phyloP scores from a whole-genome alignment of 2,113 vertebrate species.

The Xenopus borealis region DNA sequence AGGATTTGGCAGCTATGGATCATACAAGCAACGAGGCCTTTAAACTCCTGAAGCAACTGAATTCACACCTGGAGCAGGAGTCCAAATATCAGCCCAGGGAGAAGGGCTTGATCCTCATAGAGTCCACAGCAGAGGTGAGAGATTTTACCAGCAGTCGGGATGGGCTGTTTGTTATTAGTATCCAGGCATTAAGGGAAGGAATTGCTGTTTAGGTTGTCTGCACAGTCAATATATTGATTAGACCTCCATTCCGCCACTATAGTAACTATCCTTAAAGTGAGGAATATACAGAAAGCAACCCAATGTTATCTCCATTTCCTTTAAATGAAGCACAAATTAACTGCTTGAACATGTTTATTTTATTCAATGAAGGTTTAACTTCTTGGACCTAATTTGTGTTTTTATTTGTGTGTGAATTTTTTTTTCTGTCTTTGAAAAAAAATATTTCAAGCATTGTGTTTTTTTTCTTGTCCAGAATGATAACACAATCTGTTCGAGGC shows the following conservation, averaged over 20 bases:
- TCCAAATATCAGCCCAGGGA: conserved; percentile 80
- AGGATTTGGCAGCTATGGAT: conserved; percentile 55
- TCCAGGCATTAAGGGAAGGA: background rate
- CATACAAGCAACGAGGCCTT: conserved; percentile 72
- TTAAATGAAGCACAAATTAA: too few relatives aligned
- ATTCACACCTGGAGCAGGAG: conserved; percentile 82
- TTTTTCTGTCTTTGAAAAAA: too few relatives aligned
- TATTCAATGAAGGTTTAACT: too few relatives aligned
- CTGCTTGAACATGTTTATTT: too few relatives aligned
- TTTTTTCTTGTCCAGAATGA: conserved; percentile 64
- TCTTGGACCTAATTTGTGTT: too few relatives aligned
- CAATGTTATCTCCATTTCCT: too few relatives aligned
- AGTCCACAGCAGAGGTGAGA: conserved; percentile 75
- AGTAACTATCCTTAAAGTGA: too few relatives aligned
- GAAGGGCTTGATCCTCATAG: conserved; percentile 83
- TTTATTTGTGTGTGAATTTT: too few relatives aligned
- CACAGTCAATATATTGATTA: too few relatives aligned
- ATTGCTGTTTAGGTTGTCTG: background rate
- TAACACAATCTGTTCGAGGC: conserved; percentile 78
- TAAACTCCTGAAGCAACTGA: conserved; percentile 85
- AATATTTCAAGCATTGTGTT: too few relatives aligned
- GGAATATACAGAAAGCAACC: too few relatives aligned
- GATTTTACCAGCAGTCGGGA: background rate
- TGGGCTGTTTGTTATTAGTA: background rate
- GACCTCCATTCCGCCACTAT: too few relatives aligned